Evolutionary conservation across 2,797 vertebrate genomes (phyloP).

Genomic region (Argentina silus): DNA sequence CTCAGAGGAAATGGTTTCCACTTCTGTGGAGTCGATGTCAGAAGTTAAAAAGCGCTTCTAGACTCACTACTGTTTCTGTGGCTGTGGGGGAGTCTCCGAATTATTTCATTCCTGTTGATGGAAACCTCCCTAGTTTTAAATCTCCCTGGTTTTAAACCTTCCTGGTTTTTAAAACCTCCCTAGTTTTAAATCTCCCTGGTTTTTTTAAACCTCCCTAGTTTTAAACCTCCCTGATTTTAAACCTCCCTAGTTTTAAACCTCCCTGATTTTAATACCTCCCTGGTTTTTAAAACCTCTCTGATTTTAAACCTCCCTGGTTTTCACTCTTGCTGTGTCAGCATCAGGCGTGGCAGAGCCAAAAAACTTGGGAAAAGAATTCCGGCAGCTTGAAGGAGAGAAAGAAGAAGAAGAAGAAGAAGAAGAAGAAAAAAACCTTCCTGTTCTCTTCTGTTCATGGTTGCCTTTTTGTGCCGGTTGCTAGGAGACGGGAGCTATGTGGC

Average conservation of each 20-base stretch:
- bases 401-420: background rate
- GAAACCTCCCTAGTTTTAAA: no score
- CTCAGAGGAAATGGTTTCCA: background rate
- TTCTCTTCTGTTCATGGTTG: slow-evolving; percentile 48
- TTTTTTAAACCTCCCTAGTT: background rate
- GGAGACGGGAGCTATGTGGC: slow-evolving; percentile 66
- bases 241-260: background rate
- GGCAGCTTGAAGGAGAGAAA: slow-evolving; percentile 23
- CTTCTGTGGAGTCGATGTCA: background rate
- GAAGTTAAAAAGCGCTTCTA: background rate
- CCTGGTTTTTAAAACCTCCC: no score
- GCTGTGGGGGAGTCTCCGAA: background rate
- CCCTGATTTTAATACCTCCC: background rate
- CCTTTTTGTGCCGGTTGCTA: slow-evolving; percentile 76
- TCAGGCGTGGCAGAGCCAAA: slow-evolving; percentile 66
- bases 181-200: slow-evolving; percentile 2
- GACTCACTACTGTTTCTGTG: background rate
- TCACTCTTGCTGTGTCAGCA: slow-evolving; percentile 74
- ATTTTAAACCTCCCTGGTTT: background rate
- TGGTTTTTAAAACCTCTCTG: slow-evolving; percentile 3
- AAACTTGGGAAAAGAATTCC: slow-evolving; percentile 35
- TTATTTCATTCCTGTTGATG: background rate
- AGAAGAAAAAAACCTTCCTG: slow-evolving; percentile 37
- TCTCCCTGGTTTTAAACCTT: no score
- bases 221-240: background rate